Conservation (phyloP, 1,140 invertebrate genomes). For the Colletes gigas region DNA sequence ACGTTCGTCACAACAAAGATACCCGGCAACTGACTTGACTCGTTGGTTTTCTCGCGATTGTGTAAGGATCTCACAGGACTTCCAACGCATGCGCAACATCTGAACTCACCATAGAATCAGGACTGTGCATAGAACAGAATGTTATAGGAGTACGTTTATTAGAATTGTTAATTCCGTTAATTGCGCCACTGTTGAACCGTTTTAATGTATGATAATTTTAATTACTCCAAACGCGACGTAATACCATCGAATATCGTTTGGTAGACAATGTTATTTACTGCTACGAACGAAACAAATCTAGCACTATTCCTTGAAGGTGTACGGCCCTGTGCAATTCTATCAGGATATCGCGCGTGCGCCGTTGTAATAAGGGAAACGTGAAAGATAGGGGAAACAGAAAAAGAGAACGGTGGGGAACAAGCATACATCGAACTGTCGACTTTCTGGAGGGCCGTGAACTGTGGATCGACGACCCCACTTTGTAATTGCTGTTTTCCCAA, state of each 20-base stretch:
- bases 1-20: conserved; percentile 41
- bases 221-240: not conserved
- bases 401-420: conserved; percentile 30
- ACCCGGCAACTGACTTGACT: conserved; percentile 43
- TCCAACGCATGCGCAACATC: conserved; percentile 33
- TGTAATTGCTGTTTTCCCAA: conserved; percentile 36
- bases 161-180: no score
- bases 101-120: conserved; percentile 15
- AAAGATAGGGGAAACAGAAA: conserved; percentile 33
- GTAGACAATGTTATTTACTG: no score
- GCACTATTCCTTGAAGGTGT: not conserved
- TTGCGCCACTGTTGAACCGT: not conserved
- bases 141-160: not conserved
- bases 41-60: conserved; percentile 27
- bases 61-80: conserved; percentile 43
- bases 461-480: conserved; percentile 15
- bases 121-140: conserved; percentile 6
- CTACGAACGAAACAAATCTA: not conserved
- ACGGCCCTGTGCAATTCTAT: conserved; percentile 30
- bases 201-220: not conserved
- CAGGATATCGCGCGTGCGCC: conserved; percentile 38
- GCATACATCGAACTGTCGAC: conserved; percentile 50
- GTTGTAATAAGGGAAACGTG: conserved; percentile 28
- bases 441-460: conserved; percentile 55
- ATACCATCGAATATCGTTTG: no score